Evolutionary conservation across 2,888 invertebrate genomes (phyloP).

Genomic region (Rhimphoctona megacephalus): DNA sequence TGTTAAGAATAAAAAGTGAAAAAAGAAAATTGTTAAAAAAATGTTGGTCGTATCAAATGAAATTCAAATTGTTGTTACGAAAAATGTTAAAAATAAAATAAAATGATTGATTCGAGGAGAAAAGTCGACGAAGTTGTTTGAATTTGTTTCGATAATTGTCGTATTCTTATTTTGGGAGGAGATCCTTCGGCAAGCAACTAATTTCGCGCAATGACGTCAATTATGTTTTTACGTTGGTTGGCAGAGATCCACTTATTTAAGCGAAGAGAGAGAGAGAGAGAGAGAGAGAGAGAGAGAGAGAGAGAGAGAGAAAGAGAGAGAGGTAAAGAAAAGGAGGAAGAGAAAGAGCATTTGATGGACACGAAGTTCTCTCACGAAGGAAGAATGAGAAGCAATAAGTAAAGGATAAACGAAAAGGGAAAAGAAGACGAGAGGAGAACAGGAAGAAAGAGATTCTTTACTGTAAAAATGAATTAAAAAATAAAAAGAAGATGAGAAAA

Average conservation of each 20-base stretch:
- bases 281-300: constrained; percentile 23
- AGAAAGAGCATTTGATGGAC: constrained; percentile 42
- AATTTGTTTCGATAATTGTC: constrained; percentile 1
- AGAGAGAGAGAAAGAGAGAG: background rate
- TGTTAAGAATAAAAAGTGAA: no score
- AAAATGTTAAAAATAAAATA: no score
- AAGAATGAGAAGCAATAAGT: constrained; percentile 24
- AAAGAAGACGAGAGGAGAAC: constrained; percentile 33
- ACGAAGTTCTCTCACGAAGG: constrained; percentile 19
- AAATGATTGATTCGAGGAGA: background rate
- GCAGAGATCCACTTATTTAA: constrained; percentile 73
- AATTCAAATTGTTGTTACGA: no score
- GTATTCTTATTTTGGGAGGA: constrained; percentile 6
- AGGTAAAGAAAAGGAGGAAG: constrained; percentile 34
- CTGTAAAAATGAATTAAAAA: constrained; percentile 56
- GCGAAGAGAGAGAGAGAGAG: constrained; percentile 29
- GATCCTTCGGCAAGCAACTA: constrained; percentile 70
- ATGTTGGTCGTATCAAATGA: no score
- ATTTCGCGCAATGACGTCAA: constrained; percentile 79
- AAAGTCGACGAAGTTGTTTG: background rate
- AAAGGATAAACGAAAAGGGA: constrained; percentile 40
- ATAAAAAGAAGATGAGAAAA: background rate
- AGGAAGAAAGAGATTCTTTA: constrained; percentile 56
- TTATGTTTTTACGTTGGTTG: constrained; percentile 77
- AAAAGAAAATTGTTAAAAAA: no score